phyloP scores from a whole-genome alignment of 1,140 invertebrate species.

The Pseudomyrmex flavicornis region DNA sequence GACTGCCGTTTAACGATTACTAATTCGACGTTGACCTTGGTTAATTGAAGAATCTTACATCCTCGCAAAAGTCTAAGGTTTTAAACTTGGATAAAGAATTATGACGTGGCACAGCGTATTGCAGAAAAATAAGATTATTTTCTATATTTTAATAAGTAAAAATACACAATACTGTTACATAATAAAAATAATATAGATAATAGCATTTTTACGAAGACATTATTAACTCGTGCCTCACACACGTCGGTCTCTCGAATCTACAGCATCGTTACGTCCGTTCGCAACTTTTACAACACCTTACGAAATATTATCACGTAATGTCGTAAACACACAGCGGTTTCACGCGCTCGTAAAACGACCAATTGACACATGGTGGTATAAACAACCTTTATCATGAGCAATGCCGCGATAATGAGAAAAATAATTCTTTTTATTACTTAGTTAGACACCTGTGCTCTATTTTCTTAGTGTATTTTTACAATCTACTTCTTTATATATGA shows the following conservation, averaged over 20 bases:
- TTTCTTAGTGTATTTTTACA: background rate
- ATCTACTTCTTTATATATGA: background rate
- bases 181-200: background rate
- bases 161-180: background rate
- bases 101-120: background rate
- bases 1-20: constrained; percentile 64
- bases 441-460: background rate
- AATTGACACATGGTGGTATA: constrained; percentile 57
- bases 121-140: background rate
- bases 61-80: background rate
- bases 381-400: constrained; percentile 33
- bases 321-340: constrained; percentile 61
- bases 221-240: constrained; percentile 42
- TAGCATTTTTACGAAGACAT: constrained; percentile 5
- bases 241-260: constrained; percentile 22
- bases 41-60: constrained; percentile 61
- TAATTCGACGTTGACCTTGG: constrained; percentile 67
- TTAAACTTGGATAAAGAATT: background rate
- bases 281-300: constrained; percentile 42
- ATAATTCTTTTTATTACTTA: constrained; percentile 12
- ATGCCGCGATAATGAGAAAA: constrained; percentile 8
- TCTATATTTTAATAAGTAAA: background rate
- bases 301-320: constrained; percentile 57
- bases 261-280: constrained; percentile 60
- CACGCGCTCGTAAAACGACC: constrained; percentile 60